These are phyloP conservation scores for Dryocosmus kuriphilus DNA, from an alignment of 2,888 invertebrate genomes.

Conservation along the genomic window DNA sequence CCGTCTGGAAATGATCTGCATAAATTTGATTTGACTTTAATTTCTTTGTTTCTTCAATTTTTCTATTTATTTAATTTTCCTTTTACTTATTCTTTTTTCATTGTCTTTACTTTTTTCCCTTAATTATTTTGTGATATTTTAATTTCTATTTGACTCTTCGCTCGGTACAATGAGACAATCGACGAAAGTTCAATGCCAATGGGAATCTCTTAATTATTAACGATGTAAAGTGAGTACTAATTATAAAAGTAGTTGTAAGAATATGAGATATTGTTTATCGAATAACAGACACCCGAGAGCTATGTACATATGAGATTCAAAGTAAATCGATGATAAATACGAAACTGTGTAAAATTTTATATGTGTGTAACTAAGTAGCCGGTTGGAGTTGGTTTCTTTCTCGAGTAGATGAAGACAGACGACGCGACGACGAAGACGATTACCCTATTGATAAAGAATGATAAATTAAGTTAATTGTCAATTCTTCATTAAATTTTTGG, in stretches of 20 bases:
- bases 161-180: neutral
- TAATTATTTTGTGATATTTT: neutral
- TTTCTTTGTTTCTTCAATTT: neutral
- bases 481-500: neutral
- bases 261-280: neutral
- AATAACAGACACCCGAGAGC: slow-evolving; percentile 31
- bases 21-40: neutral
- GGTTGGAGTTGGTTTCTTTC: neutral
- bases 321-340: slow-evolving; percentile 12
- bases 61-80: neutral
- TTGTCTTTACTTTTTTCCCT: neutral
- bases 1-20: neutral
- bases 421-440: neutral
- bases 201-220: neutral
- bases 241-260: neutral
- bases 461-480: neutral
- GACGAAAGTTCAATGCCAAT: neutral
- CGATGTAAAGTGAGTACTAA: neutral
- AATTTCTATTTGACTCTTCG: neutral
- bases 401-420: neutral
- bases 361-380: slow-evolving; percentile 54
- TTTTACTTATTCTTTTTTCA: neutral
- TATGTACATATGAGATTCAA: neutral
- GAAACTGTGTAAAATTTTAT: slow-evolving; percentile 50
- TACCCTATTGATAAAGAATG: neutral